A percentile compares a stretch with the other conserved stretches of the same genome.
Conservation (phyloP, 2,888 invertebrate genomes). For the Ichneumoninae sp. region DNA sequence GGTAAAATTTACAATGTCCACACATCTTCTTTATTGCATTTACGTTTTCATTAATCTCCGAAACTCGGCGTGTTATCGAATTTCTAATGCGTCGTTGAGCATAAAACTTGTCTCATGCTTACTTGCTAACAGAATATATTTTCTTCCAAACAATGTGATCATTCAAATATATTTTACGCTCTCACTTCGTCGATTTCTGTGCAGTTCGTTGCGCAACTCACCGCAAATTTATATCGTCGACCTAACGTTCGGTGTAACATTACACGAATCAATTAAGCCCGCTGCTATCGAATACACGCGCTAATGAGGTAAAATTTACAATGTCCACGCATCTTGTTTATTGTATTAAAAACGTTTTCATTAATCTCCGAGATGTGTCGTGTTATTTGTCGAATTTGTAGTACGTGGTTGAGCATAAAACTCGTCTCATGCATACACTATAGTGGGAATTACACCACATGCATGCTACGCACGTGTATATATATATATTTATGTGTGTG, state of each 20-base stretch:
- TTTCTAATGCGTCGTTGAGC: conserved; percentile 34
- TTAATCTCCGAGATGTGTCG: conserved; percentile 51
- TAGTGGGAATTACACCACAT: conserved; percentile 6
- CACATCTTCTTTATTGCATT: conserved; percentile 20
- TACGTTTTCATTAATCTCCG: conserved; percentile 44
- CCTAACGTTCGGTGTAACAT: conserved; percentile 13
- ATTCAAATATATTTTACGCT: no score
- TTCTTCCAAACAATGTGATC: no score
- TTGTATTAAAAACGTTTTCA: conserved; percentile 21
- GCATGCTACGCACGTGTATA: neutral
- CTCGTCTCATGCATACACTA: conserved; percentile 22
- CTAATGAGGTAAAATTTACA: neutral
- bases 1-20: neutral
- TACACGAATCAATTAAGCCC: conserved; percentile 47
- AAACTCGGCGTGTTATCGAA: conserved; percentile 31
- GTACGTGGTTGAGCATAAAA: conserved; percentile 42
- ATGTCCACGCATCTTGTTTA: conserved; percentile 24
- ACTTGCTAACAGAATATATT: neutral
- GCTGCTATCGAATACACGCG: neutral
- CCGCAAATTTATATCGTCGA: conserved; percentile 52
- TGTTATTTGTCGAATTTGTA: conserved; percentile 33
- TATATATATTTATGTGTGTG: neutral
- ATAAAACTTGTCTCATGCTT: conserved; percentile 31
- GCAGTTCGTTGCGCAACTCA: neutral
- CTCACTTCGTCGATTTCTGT: no score